Percentiles rank a stretch among this genome's conserved stretches.
phyloP scores from a whole-genome alignment of 2,888 invertebrate genomes.

The Apantesis nais region DNA sequence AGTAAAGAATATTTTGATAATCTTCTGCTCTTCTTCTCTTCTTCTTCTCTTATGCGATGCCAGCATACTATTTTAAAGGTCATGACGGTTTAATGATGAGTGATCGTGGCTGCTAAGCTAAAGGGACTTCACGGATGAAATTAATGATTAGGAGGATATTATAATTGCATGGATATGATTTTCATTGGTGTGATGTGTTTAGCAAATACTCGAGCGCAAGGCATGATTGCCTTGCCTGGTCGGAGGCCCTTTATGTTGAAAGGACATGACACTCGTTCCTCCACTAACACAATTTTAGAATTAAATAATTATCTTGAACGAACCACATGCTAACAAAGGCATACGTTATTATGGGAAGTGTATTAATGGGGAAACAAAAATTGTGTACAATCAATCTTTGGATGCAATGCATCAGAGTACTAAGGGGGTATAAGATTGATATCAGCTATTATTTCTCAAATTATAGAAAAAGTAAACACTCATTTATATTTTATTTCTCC shows the following conservation, averaged over 20 bases:
- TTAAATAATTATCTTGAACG: no score
- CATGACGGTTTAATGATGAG: background rate
- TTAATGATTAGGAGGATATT: no score
- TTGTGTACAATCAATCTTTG: slow-evolving; percentile 3
- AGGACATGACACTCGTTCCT: no score
- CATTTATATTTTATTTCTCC: background rate
- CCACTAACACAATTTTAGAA: no score
- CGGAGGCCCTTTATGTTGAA: no score
- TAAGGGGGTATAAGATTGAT: background rate
- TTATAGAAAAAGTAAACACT: background rate
- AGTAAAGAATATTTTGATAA: background rate
- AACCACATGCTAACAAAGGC: no score
- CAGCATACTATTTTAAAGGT: background rate
- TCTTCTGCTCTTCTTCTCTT: background rate
- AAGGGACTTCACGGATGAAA: no score
- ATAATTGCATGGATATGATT: no score
- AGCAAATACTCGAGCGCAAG: no score
- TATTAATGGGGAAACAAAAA: background rate
- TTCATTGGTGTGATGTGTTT: no score
- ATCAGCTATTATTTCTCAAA: background rate
- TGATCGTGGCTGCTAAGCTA: background rate
- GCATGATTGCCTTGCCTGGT: no score
- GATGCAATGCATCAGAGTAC: background rate
- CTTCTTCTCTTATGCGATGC: background rate
- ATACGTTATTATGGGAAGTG: background rate